Conservation (phyloP, 2,797 vertebrate genomes). For the Danio aesculapii region DNA sequence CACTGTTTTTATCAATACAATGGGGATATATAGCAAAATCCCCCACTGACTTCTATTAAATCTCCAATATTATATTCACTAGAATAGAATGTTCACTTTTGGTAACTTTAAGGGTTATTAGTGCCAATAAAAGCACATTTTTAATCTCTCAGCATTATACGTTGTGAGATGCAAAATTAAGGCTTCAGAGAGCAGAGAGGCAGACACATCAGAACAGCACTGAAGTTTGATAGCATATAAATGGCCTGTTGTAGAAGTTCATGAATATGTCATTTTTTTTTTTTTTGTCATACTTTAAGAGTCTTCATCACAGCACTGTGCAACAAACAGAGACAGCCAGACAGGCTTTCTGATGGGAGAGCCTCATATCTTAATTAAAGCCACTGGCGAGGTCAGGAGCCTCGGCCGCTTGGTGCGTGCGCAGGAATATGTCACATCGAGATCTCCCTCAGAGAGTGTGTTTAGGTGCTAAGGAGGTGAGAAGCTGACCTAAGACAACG, state of each 20-base stretch:
- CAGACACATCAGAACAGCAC: constrained; percentile 44
- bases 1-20: too few species aligned
- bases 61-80: too few species aligned
- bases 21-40: too few species aligned
- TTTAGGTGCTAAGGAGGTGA: constrained; percentile 39
- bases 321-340: constrained; percentile 46
- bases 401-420: constrained; percentile 14
- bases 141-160: not conserved
- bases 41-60: too few species aligned
- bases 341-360: constrained; percentile 48
- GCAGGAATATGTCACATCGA: constrained; percentile 27
- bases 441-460: constrained; percentile 39
- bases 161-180: constrained; percentile 17
- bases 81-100: too few species aligned
- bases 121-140: not conserved
- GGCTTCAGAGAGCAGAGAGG: constrained; percentile 40
- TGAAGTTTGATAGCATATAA: constrained; percentile 56
- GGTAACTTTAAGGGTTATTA: too few species aligned
- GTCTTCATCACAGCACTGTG: constrained; percentile 47
- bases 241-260: constrained; percentile 53
- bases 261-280: too few species aligned
- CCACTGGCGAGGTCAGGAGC: constrained; percentile 51
- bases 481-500: constrained; percentile 31
- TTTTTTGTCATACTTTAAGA: too few species aligned
- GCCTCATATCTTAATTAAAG: constrained; percentile 58